Base-by-base conservation (phyloP, 2,113 vertebrate species). In the Pangasianodon gigas region DNA sequence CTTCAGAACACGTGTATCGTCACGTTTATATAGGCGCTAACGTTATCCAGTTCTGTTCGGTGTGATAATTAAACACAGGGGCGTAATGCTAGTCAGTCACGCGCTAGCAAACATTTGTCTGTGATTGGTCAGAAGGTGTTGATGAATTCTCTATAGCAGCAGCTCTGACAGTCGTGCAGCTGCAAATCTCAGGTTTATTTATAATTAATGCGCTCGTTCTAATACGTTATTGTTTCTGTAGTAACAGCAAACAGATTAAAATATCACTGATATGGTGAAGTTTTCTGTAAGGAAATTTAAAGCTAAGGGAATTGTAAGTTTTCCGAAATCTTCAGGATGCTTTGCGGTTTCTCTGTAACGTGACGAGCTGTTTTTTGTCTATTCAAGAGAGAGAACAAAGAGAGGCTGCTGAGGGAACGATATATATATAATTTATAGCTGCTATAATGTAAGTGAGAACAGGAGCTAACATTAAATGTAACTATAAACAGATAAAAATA, bases 21-120 rank as follows among this genome's bases (percentile, higher is more conserved):
- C 52, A 89, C 69, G 52, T 91, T 89, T 91, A 58, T 91, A 58
- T 51, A 29, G 52, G 60, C 7, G n/a, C 62, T 80, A 88, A 86
- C 29, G 51, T 80, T 52, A 88, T 88, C 58, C 82, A 52, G 84
- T 77, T 77, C 79, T 32, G 65, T 82, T 74, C n/a, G 67, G 29
- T 32, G 85, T 82, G 5, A 86, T 88, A 60, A 88, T 88, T 41
- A 71, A 29, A 75, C 54, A 11, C 81, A 58, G 48, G 4, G 52
- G n/a, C 85, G 77, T 89, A 54, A 32, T 37, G 67, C 71, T 19
- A 41, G 44, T 3, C 5, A 4, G 19, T 29, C 21, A 9, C n/a
- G 77, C 0, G 51, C 7, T 32, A 82, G 79, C 79, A 7, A 52
- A 19, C 29, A 0, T 2, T 2, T 7, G 19, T n/a, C n/a, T 54